These are phyloP conservation scores for Gastracanthus pulcherrimus DNA, from an alignment of 2,888 invertebrate genomes.

Conservation along the genomic window DNA sequence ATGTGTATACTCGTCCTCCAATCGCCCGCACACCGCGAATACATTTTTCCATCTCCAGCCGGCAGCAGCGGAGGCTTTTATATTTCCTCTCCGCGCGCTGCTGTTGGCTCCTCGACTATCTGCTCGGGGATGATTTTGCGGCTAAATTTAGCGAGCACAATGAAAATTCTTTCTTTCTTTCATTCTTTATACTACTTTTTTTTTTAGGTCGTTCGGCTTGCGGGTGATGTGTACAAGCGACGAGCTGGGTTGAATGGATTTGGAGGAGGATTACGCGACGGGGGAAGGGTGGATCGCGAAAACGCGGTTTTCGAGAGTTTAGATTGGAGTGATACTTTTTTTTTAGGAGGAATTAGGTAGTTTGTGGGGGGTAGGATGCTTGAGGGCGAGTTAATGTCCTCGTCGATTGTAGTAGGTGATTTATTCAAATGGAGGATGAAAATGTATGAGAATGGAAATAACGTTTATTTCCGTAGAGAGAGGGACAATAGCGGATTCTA, in stretches of 20 bases:
- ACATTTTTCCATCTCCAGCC: conserved; percentile 12
- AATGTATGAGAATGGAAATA: too few species aligned
- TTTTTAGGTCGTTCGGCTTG: not conserved
- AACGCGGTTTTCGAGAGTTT: too few species aligned
- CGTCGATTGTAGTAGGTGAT: too few species aligned
- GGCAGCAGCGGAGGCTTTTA: not conserved
- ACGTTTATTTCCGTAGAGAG: too few species aligned
- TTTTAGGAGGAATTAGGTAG: not conserved
- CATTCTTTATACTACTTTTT: too few species aligned
- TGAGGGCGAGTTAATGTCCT: too few species aligned
- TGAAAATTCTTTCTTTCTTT: not conserved
- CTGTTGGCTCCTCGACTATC: not conserved
- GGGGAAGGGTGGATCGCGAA: too few species aligned
- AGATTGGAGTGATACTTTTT: not conserved
- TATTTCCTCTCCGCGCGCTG: not conserved
- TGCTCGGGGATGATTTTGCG: not conserved
- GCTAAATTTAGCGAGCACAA: conserved; percentile 38
- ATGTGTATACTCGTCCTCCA: not conserved
- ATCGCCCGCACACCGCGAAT: conserved; percentile 21
- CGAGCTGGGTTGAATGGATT: not conserved
- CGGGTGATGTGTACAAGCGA: not conserved
- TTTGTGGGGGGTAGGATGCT: not conserved
- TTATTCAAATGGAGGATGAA: too few species aligned
- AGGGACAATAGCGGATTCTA: too few species aligned
- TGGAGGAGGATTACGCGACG: not conserved